Evolutionary conservation across 1,140 invertebrate species (phyloP).

Genomic region (Nasonia giraulti): DNA sequence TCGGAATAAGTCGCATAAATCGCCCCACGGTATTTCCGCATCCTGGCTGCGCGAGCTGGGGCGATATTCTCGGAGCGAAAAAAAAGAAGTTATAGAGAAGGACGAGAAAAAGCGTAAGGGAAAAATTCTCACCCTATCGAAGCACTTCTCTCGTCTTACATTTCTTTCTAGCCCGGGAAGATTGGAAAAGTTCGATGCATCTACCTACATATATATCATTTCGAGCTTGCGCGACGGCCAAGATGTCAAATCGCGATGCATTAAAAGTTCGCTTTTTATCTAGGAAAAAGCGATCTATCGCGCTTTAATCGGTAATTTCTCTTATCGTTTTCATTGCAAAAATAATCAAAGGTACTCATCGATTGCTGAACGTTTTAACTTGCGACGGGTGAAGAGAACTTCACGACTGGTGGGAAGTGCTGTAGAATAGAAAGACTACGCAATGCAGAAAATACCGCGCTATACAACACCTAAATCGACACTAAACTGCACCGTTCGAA

Average conservation of each 20-base stretch:
- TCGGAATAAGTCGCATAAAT: background rate
- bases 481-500: no score
- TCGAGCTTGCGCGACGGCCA: background rate
- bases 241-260: slow-evolving; percentile 18
- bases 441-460: no score
- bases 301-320: no score
- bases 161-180: slow-evolving; percentile 6
- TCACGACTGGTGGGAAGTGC: no score
- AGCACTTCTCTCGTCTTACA: slow-evolving; percentile 3
- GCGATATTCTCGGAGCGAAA: background rate
- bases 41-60: no score
- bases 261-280: slow-evolving; percentile 21
- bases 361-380: background rate
- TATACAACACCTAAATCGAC: no score
- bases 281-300: background rate
- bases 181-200: slow-evolving; percentile 30
- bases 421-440: no score
- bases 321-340: no score
- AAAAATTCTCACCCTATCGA: background rate
- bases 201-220: background rate
- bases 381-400: no score
- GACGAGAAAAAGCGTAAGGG: background rate
- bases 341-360: no score
- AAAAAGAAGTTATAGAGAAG: background rate
- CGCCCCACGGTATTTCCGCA: background rate